These are phyloP conservation scores for Brenthis daphne DNA, from an alignment of 2,888 invertebrate genomes.

Conservation along the genomic window DNA sequence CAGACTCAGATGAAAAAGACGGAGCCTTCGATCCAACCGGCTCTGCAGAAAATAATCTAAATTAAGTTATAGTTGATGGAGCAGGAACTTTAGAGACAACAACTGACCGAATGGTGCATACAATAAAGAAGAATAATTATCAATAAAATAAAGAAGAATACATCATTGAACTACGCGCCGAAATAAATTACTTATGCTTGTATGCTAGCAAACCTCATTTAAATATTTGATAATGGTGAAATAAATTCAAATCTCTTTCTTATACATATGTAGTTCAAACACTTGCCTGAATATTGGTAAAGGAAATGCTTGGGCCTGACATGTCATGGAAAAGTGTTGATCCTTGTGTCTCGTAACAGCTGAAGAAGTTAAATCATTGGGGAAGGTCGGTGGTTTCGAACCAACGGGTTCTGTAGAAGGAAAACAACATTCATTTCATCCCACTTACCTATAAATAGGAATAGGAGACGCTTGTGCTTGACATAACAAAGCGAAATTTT, in stretches of 20 bases:
- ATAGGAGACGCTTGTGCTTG: conserved; percentile 84
- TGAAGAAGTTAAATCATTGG: conserved; percentile 82
- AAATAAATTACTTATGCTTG: too few species aligned
- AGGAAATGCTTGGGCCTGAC: conserved; percentile 88
- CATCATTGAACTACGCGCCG: too few species aligned
- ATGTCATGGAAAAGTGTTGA: conserved; percentile 84
- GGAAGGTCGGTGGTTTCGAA: conserved; percentile 83
- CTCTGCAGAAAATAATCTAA: conserved; percentile 73
- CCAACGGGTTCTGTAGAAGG: conserved; percentile 83
- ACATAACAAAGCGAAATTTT: conserved; percentile 84
- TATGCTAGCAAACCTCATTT: background rate
- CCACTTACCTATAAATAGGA: conserved; percentile 84
- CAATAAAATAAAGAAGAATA: too few species aligned
- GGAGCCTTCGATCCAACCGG: conserved; percentile 86
- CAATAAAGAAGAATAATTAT: background rate
- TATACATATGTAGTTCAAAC: conserved; percentile 6
- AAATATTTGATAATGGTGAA: background rate
- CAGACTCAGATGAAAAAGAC: conserved; percentile 85
- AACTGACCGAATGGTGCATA: background rate
- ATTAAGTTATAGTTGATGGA: conserved; percentile 13
- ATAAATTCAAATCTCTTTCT: conserved; percentile 6
- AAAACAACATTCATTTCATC: conserved; percentile 44
- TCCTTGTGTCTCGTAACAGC: conserved; percentile 81
- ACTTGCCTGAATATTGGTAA: conserved; percentile 87
- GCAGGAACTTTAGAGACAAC: background rate